A percentile compares a stretch with the other conserved stretches of the same genome.
These are phyloP conservation scores for Apis laboriosa DNA, from an alignment of 1,140 invertebrate genomes.

Conservation along the genomic window DNA sequence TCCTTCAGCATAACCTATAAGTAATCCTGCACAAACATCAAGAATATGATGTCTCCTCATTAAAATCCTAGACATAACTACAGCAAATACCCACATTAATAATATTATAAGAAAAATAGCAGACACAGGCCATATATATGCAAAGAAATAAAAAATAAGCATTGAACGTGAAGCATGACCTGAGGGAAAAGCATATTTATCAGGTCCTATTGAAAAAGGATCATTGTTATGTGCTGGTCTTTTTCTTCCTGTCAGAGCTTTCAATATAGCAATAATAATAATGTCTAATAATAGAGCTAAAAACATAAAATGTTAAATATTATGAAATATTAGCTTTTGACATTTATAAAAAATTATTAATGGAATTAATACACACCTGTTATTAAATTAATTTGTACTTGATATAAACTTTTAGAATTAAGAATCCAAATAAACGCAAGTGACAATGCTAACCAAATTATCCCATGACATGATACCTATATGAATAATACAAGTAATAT, in stretches of 20 bases:
- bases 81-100: constrained; percentile 87
- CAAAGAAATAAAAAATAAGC: constrained; percentile 88
- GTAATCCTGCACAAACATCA: constrained; percentile 90
- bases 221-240: constrained; percentile 89
- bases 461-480: constrained; percentile 94
- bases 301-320: constrained; percentile 69
- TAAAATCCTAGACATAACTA: constrained; percentile 90
- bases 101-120: constrained; percentile 84
- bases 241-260: constrained; percentile 89
- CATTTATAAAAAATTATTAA: neutral
- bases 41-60: constrained; percentile 92
- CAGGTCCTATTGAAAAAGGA: constrained; percentile 84
- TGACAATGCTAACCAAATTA: constrained; percentile 90
- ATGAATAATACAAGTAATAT: constrained; percentile 41
- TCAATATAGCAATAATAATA: constrained; percentile 89
- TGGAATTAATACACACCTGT: constrained; percentile 83
- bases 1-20: constrained; percentile 89
- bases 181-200: constrained; percentile 97
- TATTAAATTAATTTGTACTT: constrained; percentile 92
- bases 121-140: constrained; percentile 83
- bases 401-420: constrained; percentile 84
- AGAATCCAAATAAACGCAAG: constrained; percentile 88
- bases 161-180: constrained; percentile 95
- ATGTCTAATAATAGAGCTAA: constrained; percentile 93
- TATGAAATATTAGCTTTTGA: neutral